phyloP scores from a whole-genome alignment of 2,797 vertebrate species.

The Artibeus jamaicensis region DNA sequence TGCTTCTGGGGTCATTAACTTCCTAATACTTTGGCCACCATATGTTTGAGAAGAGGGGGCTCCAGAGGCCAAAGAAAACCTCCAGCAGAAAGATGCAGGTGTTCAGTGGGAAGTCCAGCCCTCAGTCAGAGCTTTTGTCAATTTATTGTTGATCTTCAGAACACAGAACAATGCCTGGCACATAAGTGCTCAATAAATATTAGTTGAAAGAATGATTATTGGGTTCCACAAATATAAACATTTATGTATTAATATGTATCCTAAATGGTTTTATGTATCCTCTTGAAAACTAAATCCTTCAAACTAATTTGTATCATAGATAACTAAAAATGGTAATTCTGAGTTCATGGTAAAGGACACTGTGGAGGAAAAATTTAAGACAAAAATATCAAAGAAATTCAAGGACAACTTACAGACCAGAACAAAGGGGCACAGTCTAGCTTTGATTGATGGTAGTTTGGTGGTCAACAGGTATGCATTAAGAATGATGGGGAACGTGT shows the following conservation, averaged over 20 bases:
- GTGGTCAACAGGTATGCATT: neutral
- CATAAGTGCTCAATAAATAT: neutral
- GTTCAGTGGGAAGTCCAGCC: neutral
- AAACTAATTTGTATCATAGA: neutral
- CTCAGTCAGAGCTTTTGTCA: neutral
- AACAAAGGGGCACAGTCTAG: neutral
- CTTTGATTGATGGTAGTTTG: too few species aligned
- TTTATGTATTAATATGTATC: neutral
- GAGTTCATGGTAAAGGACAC: neutral
- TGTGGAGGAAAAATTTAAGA: neutral
- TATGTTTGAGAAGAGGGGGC: neutral
- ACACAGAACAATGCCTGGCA: neutral
- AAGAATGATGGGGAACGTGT: neutral
- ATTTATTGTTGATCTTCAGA: neutral
- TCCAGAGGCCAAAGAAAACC: neutral
- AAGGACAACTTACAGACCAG: neutral
- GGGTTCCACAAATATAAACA: neutral
- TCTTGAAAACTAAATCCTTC: neutral
- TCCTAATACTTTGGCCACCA: neutral
- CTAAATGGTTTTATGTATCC: neutral
- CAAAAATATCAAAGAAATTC: neutral
- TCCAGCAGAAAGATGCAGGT: neutral
- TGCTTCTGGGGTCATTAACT: neutral
- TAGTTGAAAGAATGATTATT: neutral
- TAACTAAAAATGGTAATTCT: neutral